A percentile compares a stretch with the other conserved stretches of the same genome.
phyloP scores from a whole-genome alignment of 2,888 invertebrate species.

The Leptinotarsa tumamoca region DNA sequence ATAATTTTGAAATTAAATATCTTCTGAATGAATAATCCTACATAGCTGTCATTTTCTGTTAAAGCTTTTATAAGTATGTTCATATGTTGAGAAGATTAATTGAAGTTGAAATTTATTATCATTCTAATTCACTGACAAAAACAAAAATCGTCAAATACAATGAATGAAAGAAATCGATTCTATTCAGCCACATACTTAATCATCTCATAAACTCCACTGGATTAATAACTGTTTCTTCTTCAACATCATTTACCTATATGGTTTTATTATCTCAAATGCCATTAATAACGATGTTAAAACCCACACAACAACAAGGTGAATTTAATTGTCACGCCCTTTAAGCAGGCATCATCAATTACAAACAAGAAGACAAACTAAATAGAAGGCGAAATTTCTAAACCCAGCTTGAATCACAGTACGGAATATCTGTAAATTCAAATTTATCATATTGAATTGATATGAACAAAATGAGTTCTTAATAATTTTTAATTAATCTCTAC shows the following conservation, averaged over 20 bases:
- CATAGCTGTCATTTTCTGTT: no score
- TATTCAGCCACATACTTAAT: constrained; percentile 25
- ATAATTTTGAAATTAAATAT: no score
- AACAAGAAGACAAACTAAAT: constrained; percentile 28
- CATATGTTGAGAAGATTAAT: no score
- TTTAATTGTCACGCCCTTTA: constrained; percentile 52
- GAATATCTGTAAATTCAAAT: neutral
- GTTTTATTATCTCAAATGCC: constrained; percentile 36
- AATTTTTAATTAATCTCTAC: no score
- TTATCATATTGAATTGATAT: no score
- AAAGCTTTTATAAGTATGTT: no score
- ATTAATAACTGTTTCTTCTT: constrained; percentile 20
- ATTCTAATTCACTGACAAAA: no score
- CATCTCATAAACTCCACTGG: constrained; percentile 28
- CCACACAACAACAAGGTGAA: constrained; percentile 33
- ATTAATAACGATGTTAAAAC: constrained; percentile 38
- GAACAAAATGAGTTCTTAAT: no score
- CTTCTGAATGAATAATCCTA: no score
- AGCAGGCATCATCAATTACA: constrained; percentile 45
- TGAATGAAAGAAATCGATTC: neutral
- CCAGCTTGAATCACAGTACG: neutral
- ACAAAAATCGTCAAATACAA: neutral
- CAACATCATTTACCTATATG: constrained; percentile 26
- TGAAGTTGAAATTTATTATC: no score
- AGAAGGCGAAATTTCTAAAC: constrained; percentile 8